Evolutionary conservation across 2,797 vertebrate species (phyloP), one percentile per base, ranked within the genome.

Genomic region (Rhinophrynus dorsalis): DNA sequence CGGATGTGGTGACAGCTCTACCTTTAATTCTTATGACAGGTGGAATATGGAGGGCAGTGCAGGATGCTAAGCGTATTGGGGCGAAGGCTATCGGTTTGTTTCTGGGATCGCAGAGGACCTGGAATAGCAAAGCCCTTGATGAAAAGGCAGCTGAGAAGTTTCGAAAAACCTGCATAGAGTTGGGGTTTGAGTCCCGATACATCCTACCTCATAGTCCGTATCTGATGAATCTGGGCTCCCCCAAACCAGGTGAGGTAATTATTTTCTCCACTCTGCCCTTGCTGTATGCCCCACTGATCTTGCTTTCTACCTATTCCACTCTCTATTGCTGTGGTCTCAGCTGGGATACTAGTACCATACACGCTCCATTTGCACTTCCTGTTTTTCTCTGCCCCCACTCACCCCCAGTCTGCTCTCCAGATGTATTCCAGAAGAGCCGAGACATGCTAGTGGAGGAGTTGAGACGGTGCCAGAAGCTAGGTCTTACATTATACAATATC

Each of bases 171-270:
- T 85, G 88, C 13, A 52, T 64, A 40, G 55, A 71, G 23, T 38
- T 57, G 2, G 83, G 76, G n/a, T 89, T 88, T 29, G 73, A 88
- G 21, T 75, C 89, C 1, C 69, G 72, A 40, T 84, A 89, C 74
- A 89, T 93, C 67, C 47, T 93, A 47, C 91, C 91, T 5, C 91
- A 93, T 26, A 90, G 91, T 11, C 91, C 91, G 38, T 92, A 93
- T 79, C 82, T 93, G 68, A 91, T 92, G 89, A 93, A 93, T 82
- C 90, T 90, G 52, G 91, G 91, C 15, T 92, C 90, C 42, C 90
- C 90, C 12, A 91, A 90, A 74, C 76, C 85, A 20, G 91, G 90
- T 92, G 17, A 44, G 2, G 1, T 44, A 2, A 30, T 30, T 4
- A 4, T 4, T 30, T 4, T 9, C 29, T 30, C 4, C 9, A 30